Evolutionary conservation across 2,113 vertebrate species (phyloP).

Genomic region (Misgurnus anguillicaudatus): DNA sequence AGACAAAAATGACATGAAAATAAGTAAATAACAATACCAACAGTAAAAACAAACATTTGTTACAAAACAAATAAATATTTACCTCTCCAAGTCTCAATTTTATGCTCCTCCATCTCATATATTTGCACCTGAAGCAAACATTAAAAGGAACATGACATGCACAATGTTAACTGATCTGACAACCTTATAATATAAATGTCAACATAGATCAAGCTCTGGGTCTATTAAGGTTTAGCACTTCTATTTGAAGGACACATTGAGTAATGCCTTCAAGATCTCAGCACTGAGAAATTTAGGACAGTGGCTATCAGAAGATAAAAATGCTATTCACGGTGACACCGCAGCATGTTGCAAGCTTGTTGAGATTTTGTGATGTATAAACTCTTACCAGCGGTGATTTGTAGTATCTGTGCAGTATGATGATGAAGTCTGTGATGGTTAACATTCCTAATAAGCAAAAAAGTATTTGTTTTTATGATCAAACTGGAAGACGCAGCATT

Average conservation of each 20-base stretch:
- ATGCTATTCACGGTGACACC: no score
- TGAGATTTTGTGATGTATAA: neutral
- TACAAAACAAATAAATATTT: conserved; percentile 49
- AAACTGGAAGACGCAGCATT: neutral
- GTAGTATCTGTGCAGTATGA: conserved; percentile 99
- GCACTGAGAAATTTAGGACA: neutral
- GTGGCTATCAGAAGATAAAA: no score
- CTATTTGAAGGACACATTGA: neutral
- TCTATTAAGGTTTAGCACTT: neutral
- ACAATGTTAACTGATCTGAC: neutral
- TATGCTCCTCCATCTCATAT: conserved; percentile 98
- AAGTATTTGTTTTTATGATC: neutral
- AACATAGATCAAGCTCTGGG: neutral
- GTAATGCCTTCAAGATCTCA: neutral
- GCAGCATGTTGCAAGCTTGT: neutral
- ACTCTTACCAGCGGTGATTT: conserved; percentile 92
- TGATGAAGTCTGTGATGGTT: conserved; percentile 99
- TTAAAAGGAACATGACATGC: neutral
- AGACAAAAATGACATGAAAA: neutral
- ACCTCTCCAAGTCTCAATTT: conserved; percentile 99
- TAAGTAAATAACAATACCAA: neutral
- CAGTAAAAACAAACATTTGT: neutral
- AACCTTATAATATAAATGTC: neutral
- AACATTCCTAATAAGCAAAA: conserved; percentile 85
- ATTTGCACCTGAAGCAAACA: conserved; percentile 87